Evolutionary conservation across 2,888 invertebrate species (phyloP).

Genomic region (Zaprionus lineosus): DNA sequence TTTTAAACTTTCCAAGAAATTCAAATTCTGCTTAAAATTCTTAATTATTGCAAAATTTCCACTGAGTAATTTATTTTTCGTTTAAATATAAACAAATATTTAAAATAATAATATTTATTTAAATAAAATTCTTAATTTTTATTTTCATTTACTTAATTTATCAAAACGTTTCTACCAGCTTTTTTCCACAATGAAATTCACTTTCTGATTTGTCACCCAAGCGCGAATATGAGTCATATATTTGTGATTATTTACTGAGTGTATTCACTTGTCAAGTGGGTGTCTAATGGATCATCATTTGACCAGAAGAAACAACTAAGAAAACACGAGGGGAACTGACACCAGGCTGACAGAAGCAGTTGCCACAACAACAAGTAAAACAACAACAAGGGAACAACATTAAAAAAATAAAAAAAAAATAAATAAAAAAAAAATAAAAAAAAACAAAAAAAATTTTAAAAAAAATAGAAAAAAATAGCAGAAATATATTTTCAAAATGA

Average conservation of each 20-base stretch:
- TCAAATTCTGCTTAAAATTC: too few species aligned
- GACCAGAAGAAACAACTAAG: slow-evolving; percentile 42
- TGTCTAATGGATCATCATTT: slow-evolving; percentile 33
- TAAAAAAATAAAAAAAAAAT: background rate
- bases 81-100: too few species aligned
- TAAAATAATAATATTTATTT: too few species aligned
- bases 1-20: too few species aligned
- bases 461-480: slow-evolving; percentile 11
- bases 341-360: background rate
- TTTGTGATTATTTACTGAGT: background rate
- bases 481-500: too few species aligned
- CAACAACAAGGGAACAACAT: slow-evolving; percentile 4
- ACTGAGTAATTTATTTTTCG: too few species aligned
- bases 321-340: slow-evolving; percentile 31
- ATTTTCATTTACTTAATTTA: too few species aligned
- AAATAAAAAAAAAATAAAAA: slow-evolving; percentile 1
- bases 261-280: slow-evolving; percentile 15
- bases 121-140: too few species aligned
- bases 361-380: slow-evolving; percentile 16
- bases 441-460: too few species aligned
- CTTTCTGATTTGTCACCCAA: background rate
- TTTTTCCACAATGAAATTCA: too few species aligned
- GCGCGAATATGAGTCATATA: background rate
- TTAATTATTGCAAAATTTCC: too few species aligned
- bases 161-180: too few species aligned